Base-by-base conservation (phyloP, 2,888 invertebrate species). In the Callyntrura sp. region DNA sequence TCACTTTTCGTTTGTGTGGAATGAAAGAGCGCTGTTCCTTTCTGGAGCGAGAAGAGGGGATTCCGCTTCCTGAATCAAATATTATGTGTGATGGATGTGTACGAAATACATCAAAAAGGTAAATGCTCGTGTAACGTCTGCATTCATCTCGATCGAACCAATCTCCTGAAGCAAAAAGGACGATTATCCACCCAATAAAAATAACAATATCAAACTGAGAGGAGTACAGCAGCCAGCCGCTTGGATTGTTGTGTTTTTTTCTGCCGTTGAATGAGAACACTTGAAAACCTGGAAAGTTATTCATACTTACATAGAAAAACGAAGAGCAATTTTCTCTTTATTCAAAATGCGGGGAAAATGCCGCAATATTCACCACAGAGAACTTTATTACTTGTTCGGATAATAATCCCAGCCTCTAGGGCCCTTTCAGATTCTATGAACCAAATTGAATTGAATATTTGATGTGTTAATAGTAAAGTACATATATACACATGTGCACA, bases 151-250 rank as follows among this genome's bases (percentile, higher is more conserved):
- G 82, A 81, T 88, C 73, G 78, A 84, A 55, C 84, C 89, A 85
- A 89, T 89, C 85, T 89, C 89, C 89, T 79, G 68, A 45, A 89
- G 89, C 84, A 89, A 89, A 89, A 84, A 79, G 84, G 78, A 89
- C 89, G 89, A 89, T 89, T 89, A 89, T 89, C 89, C 89, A 79
- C 82, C 89, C 89, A 89, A 89, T 89, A 89, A 89, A 89, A 89
- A 89, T 73, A 89, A 89, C 89, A 89, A 88, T 85, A 79, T 85
- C 70, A 78, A 81, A 35, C 48, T 45, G 73, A 81, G 60, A 68
- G 84, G 89, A 28, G 65, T 65, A 65, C 20, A 62, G 20, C 11
- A 65, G 35, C 14, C 65, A 65, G 65, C 65, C 65, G 65, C 28
- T 65, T 55, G 43, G 48, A 17, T 20, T 12, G 43, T 17, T 81